Conservation (phyloP, 2,113 vertebrate genomes). For the Nematolebias whitei region DNA sequence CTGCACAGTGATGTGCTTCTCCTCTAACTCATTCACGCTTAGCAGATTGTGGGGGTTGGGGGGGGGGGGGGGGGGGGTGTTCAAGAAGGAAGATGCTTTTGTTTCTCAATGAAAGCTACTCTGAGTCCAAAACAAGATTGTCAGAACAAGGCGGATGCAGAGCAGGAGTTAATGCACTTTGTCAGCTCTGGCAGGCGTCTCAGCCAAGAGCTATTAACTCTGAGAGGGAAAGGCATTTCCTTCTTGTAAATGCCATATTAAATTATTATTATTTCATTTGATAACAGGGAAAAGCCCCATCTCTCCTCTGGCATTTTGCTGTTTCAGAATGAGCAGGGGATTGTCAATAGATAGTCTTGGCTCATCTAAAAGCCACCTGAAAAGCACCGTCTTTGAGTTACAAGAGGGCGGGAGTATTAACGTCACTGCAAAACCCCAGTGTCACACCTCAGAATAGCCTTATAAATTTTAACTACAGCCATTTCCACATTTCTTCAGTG, state of each 20-base stretch:
- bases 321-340: constrained; percentile 55
- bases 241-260: constrained; percentile 87
- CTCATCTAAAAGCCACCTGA: constrained; percentile 65
- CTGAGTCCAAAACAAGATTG: constrained; percentile 71
- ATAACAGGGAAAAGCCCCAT: constrained; percentile 81
- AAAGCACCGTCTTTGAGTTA: background rate
- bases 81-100: constrained; percentile 61
- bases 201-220: constrained; percentile 83
- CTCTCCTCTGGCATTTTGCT: constrained; percentile 21
- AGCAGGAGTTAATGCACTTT: constrained; percentile 82
- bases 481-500: background rate
- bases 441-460: constrained; percentile 7
- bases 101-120: constrained; percentile 73
- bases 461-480: background rate
- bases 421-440: constrained; percentile 21
- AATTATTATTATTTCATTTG: constrained; percentile 86
- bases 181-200: constrained; percentile 78
- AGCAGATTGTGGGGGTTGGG: no score
- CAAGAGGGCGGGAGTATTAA: constrained; percentile 34
- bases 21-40: constrained; percentile 42
- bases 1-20: constrained; percentile 17
- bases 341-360: constrained; percentile 65
- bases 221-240: constrained; percentile 85
- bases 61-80: no score
- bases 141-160: constrained; percentile 72